These are phyloP conservation scores for Sylvilagus bachmani DNA, from an alignment of 2,113 vertebrate species.

Conservation along the genomic window DNA sequence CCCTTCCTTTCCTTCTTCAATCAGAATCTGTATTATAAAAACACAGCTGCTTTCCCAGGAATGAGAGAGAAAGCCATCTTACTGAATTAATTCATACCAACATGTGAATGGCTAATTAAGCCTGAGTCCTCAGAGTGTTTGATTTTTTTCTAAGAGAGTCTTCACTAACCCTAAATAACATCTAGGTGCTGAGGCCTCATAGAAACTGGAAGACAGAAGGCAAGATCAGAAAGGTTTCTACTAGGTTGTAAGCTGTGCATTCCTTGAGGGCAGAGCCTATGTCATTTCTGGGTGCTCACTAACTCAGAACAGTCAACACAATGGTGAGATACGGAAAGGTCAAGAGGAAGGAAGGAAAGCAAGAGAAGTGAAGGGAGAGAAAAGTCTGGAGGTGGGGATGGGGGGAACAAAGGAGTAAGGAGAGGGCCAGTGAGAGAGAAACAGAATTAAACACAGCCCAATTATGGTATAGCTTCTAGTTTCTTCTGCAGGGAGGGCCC, in stretches of 20 bases:
- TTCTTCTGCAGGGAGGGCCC: not conserved
- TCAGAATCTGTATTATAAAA: constrained; percentile 11
- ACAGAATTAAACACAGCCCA: not conserved
- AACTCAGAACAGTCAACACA: not conserved
- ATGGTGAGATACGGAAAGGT: not conserved
- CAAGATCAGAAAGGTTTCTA: not conserved
- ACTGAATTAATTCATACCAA: not conserved
- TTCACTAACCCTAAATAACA: not conserved
- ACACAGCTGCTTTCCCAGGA: not conserved
- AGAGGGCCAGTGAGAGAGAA: not conserved
- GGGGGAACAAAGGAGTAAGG: not conserved
- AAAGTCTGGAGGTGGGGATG: not conserved
- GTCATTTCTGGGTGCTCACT: not conserved
- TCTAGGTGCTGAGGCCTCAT: not conserved
- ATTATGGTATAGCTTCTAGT: not conserved
- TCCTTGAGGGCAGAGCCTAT: not conserved
- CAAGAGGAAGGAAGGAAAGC: not conserved
- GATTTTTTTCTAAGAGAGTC: constrained; percentile 15
- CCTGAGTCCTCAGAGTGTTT: not conserved
- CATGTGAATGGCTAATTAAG: constrained; percentile 10
- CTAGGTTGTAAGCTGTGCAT: not conserved
- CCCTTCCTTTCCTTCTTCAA: not conserved
- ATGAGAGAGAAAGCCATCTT: not conserved
- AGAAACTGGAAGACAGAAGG: not conserved
- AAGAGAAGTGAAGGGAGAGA: not conserved